phyloP scores from a whole-genome alignment of 1,140 invertebrate genomes.

The Anastrepha obliqua region DNA sequence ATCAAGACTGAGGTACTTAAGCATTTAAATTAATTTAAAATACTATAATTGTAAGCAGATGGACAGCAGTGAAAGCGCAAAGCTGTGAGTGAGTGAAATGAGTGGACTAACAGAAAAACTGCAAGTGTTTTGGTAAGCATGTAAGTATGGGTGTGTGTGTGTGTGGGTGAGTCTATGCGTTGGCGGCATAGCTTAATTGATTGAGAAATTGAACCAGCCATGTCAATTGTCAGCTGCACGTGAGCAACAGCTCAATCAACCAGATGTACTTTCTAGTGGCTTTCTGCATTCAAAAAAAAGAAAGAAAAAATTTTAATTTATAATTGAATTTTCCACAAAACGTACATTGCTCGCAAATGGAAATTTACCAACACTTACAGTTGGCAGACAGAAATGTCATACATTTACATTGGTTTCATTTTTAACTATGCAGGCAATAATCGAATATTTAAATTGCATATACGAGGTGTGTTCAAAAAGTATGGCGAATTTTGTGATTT shows the following conservation, averaged over 20 bases:
- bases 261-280: neutral
- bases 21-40: constrained; percentile 16
- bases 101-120: neutral
- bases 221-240: neutral
- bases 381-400: neutral
- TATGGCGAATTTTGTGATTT: too few species aligned
- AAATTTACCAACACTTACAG: neutral
- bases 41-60: neutral
- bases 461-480: too few species aligned
- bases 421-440: constrained; percentile 3
- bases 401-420: neutral
- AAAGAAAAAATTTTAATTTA: neutral
- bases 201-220: neutral
- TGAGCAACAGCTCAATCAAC: neutral
- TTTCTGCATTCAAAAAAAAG: neutral
- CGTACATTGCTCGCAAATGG: neutral
- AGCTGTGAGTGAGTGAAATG: constrained; percentile 10
- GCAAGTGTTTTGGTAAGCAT: neutral
- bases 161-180: neutral
- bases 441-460: neutral
- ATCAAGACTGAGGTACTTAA: neutral
- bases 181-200: constrained; percentile 8
- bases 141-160: neutral
- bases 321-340: neutral
- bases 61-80: constrained; percentile 2